Evolutionary conservation across 2,888 invertebrate species (phyloP).

Genomic region (Lordiphosa fenestrarum): DNA sequence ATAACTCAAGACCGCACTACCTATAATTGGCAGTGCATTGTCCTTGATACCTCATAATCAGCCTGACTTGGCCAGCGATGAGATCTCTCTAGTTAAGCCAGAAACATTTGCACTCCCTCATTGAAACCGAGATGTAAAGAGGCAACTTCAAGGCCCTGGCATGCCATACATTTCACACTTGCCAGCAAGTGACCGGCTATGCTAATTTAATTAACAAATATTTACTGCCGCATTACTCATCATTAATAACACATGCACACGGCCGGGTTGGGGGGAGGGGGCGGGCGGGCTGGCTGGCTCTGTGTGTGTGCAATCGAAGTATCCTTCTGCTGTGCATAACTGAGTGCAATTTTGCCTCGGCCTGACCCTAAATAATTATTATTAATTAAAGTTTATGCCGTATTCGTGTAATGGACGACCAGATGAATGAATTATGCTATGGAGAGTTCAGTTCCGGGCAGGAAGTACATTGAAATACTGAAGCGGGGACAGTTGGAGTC

Average conservation of each 20-base stretch:
- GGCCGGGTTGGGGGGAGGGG: not conserved
- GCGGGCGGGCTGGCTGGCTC: not conserved
- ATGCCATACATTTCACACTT: conserved; percentile 38
- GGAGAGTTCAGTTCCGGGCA: conserved; percentile 11
- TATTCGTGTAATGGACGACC: conserved; percentile 5
- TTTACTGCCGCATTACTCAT: conserved; percentile 55
- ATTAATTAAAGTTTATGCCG: conserved; percentile 46
- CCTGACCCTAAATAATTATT: conserved; percentile 45
- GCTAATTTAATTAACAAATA: conserved; percentile 59
- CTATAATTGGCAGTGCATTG: too few species aligned
- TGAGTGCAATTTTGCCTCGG: conserved; percentile 8
- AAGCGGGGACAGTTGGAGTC: too few species aligned
- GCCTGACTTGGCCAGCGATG: too few species aligned
- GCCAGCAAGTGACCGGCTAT: conserved; percentile 17
- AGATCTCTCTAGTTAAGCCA: too few species aligned
- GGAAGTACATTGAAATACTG: too few species aligned
- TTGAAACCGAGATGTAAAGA: not conserved
- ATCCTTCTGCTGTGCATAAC: conserved; percentile 11
- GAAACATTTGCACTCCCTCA: too few species aligned
- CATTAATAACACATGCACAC: conserved; percentile 38
- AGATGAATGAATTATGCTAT: conserved; percentile 22
- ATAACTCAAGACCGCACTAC: not conserved
- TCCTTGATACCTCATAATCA: too few species aligned
- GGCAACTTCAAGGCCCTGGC: conserved; percentile 1
- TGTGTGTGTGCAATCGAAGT: conserved; percentile 11